Percentiles rank a stretch among this genome's conserved stretches.
These are phyloP conservation scores for Dasyprocta punctata DNA, from an alignment of 2,113 vertebrate genomes.

Conservation along the genomic window DNA sequence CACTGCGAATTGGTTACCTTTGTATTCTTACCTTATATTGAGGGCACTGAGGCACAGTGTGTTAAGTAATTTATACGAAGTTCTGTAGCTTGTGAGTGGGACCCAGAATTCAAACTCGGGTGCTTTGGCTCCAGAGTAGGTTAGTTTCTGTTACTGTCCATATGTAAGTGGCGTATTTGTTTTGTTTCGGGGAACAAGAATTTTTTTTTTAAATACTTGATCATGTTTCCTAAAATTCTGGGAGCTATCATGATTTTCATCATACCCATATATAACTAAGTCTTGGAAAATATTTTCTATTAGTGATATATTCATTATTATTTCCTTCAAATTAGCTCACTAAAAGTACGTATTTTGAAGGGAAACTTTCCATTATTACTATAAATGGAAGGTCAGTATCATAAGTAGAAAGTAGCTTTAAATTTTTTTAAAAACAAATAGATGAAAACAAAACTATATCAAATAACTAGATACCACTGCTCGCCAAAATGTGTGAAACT, in stretches of 20 bases:
- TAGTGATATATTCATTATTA: conserved; percentile 41
- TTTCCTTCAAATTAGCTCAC: background rate
- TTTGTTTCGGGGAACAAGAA: background rate
- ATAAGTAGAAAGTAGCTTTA: background rate
- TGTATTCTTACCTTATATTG: background rate
- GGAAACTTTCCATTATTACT: background rate
- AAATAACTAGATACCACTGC: background rate
- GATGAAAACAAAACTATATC: background rate
- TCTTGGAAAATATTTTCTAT: conserved; percentile 15
- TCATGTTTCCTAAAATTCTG: conserved; percentile 10
- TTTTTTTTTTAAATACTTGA: conserved; percentile 3
- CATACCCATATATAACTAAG: background rate
- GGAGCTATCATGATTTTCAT: background rate
- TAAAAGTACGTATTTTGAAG: background rate
- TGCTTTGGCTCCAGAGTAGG: background rate
- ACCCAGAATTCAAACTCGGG: background rate
- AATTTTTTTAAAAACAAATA: conserved; percentile 6
- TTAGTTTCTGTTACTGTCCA: background rate
- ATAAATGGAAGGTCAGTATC: conserved; percentile 15
- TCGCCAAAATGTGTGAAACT: conserved; percentile 16
- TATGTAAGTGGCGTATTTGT: background rate
- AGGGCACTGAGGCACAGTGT: background rate
- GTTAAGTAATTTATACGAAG: background rate
- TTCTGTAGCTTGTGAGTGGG: background rate
- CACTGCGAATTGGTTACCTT: background rate